Evolutionary conservation across 53 echinoderm and acorn worm species (phyloP), one percentile per base, ranked within the genome.

Genomic region (Pentamera pediparva): DNA sequence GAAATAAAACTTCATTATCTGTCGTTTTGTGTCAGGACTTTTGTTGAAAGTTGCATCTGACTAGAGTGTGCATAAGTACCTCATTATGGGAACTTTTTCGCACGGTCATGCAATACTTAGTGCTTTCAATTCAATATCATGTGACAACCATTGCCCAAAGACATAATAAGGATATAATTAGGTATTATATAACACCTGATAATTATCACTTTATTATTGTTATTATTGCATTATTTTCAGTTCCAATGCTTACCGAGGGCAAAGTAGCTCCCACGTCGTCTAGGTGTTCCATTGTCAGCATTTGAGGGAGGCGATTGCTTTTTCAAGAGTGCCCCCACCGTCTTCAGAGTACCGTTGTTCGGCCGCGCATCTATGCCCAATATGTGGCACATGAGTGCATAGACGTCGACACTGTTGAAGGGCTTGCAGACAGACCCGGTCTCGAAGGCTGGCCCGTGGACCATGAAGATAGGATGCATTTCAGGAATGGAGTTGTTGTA

Each of bases 331-430:
- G 80, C 56, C 15, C 47, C 63, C 29, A 87, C 84, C 15, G 61
- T 67, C 34, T 87, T 75, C 73, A 80, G 65, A 12, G 84, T 79
- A 49, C 91, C 91, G 38, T 91, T 91, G 60, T 91, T 83, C 15
- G 84, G 86, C 7, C 57, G 70, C n/a, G 84, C 59, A 8, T 81
- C 49, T 2, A 91, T 83, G 31, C 81, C 82, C 48, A 79, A 29
- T 4, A 80, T 27, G 39, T 62, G 75, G 39, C 91, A 84, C 81
- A 81, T 83, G 40, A 91, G 80, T 21, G 84, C 58, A 63, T 94
- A 94, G 57, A 94, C 77, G 48, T 94, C 79, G 37, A 89, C 89
- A 61, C 86, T 94, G 38, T 76, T 70, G 74, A 94, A 94, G 0
- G 89, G 94, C 18, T 75, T 70, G 10, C 76, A 57, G 12, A 51